Percentiles rank a stretch among this genome's conserved stretches.
Conservation (phyloP, 2,888 invertebrate genomes). For the Eretmocerus hayati region DNA sequence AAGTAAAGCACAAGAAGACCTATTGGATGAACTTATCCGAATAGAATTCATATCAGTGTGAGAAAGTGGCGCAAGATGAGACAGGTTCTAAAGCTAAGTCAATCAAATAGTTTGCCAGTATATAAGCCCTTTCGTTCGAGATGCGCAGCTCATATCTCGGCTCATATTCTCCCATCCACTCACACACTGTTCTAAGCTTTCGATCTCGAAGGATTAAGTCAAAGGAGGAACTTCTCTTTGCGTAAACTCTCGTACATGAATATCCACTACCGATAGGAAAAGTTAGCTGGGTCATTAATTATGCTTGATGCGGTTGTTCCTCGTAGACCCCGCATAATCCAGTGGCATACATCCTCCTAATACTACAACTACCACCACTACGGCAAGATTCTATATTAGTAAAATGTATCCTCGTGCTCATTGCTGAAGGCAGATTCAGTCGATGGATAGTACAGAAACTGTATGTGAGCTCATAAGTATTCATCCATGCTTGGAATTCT, state of each 20-base stretch:
- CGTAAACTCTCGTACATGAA: slow-evolving; percentile 29
- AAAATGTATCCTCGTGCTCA: no score
- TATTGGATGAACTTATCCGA: no score
- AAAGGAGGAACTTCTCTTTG: slow-evolving; percentile 33
- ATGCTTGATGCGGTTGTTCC: slow-evolving; percentile 25
- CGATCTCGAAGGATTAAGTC: slow-evolving; percentile 29
- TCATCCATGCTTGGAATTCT: no score
- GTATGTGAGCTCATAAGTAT: no score
- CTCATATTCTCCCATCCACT: not conserved
- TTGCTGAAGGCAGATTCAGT: no score
- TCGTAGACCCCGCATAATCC: slow-evolving; percentile 22
- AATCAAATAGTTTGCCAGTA: slow-evolving; percentile 27
- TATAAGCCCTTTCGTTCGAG: slow-evolving; percentile 4
- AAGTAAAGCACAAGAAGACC: no score
- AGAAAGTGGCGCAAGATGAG: no score
- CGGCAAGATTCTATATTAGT: no score
- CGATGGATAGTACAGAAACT: no score
- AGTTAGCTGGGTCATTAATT: slow-evolving; percentile 25
- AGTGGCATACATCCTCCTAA: slow-evolving; percentile 23
- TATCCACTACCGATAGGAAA: slow-evolving; percentile 25
- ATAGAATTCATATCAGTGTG: no score
- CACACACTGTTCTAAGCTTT: slow-evolving; percentile 14
- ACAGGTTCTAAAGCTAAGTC: slow-evolving; percentile 22
- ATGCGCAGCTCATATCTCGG: slow-evolving; percentile 1
- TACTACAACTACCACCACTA: slow-evolving; percentile 12